A percentile compares a stretch with the other conserved stretches of the same genome.
phyloP scores from a whole-genome alignment of 2,113 vertebrate genomes.

The Grammomys dolichurus region DNA sequence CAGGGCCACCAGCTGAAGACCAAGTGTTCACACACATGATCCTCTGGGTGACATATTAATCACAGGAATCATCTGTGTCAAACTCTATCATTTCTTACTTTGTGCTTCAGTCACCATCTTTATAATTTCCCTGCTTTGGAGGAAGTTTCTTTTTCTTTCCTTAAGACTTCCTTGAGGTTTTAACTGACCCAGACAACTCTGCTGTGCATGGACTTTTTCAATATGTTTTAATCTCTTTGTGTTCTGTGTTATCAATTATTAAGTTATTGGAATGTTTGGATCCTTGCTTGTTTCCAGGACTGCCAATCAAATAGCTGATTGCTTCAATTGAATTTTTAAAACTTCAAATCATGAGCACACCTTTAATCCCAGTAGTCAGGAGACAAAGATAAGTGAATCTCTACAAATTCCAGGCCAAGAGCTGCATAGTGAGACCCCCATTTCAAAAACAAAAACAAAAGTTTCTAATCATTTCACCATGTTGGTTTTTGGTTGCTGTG shows the following conservation, averaged over 20 bases:
- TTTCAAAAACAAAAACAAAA: not conserved
- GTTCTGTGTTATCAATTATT: not conserved
- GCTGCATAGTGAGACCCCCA: not conserved
- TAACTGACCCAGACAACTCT: not conserved
- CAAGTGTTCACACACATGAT: not conserved
- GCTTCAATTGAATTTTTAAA: not conserved
- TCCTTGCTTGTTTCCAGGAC: not conserved
- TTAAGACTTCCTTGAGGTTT: not conserved
- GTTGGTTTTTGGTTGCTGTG: not conserved
- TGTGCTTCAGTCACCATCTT: not conserved
- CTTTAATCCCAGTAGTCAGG: not conserved
- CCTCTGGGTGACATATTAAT: not conserved
- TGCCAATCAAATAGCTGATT: not conserved
- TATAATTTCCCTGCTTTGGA: not conserved
- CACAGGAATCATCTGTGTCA: not conserved
- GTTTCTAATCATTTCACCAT: not conserved
- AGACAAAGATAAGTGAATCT: not conserved
- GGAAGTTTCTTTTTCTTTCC: not conserved
- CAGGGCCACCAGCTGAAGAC: not conserved
- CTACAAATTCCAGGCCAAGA: not conserved
- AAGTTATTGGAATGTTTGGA: not conserved
- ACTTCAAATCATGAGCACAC: not conserved
- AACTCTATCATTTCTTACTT: not conserved
- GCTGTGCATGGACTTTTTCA: conserved; percentile 5
- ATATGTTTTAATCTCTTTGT: not conserved